Evolutionary conservation across 2,888 invertebrate species (phyloP).

Genomic region (Stenchaetothrips biformis): DNA sequence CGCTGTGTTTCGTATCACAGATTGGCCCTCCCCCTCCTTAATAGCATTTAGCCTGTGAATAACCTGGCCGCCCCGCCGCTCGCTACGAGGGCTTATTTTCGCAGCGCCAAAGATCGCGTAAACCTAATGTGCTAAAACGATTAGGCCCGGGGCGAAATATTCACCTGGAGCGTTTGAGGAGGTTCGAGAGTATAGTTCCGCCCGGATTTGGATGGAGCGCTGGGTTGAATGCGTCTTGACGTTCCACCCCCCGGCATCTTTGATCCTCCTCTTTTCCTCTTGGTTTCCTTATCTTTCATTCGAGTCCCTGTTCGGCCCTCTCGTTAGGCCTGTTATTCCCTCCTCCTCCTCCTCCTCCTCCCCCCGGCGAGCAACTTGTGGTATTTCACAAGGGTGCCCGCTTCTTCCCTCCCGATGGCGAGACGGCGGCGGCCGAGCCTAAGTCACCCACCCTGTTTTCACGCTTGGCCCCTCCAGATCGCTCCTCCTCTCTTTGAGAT

Average conservation of each 20-base stretch:
- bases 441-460: not conserved
- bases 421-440: not conserved
- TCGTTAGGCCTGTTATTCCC: no score
- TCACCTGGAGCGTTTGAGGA: no score
- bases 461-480: not conserved
- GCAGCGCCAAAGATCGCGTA: not conserved
- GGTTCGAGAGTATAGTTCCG: no score
- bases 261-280: no score
- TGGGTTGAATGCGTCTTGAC: no score
- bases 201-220: no score
- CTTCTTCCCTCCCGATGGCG: not conserved
- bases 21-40: not conserved
- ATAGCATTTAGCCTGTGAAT: constrained; percentile 1
- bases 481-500: constrained; percentile 7
- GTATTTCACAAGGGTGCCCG: constrained; percentile 11
- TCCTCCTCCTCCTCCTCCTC: no score
- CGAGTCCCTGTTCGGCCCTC: no score
- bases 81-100: not conserved
- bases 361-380: not conserved
- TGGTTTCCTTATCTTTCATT: no score
- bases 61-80: not conserved
- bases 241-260: no score
- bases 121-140: no score
- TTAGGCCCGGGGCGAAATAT: no score
- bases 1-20: not conserved